phyloP scores from a whole-genome alignment of 2,797 vertebrate species.

The Capromys pilorides region DNA sequence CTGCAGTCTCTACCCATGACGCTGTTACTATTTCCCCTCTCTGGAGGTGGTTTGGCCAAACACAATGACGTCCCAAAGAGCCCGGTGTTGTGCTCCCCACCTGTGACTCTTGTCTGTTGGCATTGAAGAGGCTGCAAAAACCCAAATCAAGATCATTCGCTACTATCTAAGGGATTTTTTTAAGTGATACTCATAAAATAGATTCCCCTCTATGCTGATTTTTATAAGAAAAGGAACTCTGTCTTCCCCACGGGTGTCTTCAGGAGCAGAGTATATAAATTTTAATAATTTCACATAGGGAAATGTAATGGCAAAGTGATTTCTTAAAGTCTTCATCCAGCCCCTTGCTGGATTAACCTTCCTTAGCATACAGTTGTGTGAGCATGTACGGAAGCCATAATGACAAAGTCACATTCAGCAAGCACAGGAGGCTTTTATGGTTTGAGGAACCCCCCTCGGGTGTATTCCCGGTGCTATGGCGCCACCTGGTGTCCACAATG shows the following conservation, averaged over 20 bases:
- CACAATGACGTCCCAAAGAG: neutral
- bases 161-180: neutral
- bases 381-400: neutral
- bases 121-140: neutral
- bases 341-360: neutral
- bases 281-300: neutral
- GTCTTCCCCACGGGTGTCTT: neutral
- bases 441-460: neutral
- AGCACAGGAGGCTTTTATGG: neutral
- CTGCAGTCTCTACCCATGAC: neutral
- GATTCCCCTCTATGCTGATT: neutral
- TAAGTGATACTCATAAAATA: conserved; percentile 18
- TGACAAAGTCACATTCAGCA: neutral
- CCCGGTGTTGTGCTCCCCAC: neutral
- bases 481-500: conserved; percentile 75
- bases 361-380: neutral
- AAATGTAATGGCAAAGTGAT: neutral
- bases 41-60: neutral
- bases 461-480: conserved; percentile 54
- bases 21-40: neutral
- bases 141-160: neutral
- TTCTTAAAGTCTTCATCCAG: neutral
- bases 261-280: neutral
- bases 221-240: conserved; percentile 27
- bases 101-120: neutral